Percentiles rank a stretch among this genome's conserved stretches.
phyloP scores from a whole-genome alignment of 2,888 invertebrate genomes.

The Didymodactylos carnosus region DNA sequence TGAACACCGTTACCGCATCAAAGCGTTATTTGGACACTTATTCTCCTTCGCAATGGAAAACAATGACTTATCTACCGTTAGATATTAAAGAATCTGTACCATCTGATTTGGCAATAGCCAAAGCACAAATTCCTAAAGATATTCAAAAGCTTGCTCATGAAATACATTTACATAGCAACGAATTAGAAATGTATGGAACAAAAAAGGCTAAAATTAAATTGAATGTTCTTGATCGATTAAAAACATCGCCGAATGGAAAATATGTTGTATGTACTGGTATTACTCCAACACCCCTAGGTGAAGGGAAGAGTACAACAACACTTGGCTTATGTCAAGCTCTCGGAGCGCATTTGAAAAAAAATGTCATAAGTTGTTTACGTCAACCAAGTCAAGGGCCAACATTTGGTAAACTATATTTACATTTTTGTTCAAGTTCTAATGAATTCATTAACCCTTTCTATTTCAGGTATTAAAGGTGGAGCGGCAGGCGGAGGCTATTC shows the following conservation, averaged over 20 bases:
- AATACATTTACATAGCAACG: conserved; percentile 57
- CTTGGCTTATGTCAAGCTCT: conserved; percentile 80
- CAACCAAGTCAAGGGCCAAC: conserved; percentile 98
- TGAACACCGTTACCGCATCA: conserved; percentile 7
- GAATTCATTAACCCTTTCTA: background rate
- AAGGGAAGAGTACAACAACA: conserved; percentile 88
- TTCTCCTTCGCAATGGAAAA: background rate
- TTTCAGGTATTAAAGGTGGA: conserved; percentile 44
- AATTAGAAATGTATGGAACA: conserved; percentile 70
- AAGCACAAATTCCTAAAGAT: conserved; percentile 65
- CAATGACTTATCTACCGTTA: background rate
- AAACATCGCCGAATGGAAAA: conserved; percentile 52
- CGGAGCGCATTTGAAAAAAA: conserved; percentile 57
- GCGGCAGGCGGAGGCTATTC: conserved; percentile 96
- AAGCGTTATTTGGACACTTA: conserved; percentile 1
- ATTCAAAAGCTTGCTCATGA: conserved; percentile 56
- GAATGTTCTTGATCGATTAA: conserved; percentile 53
- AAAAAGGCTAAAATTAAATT: conserved; percentile 82
- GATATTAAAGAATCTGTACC: conserved; percentile 13
- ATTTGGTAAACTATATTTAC: conserved; percentile 54
- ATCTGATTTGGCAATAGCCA: conserved; percentile 64
- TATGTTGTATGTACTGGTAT: conserved; percentile 89
- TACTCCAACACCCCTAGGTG: conserved; percentile 93
- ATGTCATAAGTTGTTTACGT: conserved; percentile 75
- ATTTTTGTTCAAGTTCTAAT: background rate